These are phyloP conservation scores for Leptodactylus fuscus DNA, from an alignment of 2,113 vertebrate genomes.

Conservation along the genomic window DNA sequence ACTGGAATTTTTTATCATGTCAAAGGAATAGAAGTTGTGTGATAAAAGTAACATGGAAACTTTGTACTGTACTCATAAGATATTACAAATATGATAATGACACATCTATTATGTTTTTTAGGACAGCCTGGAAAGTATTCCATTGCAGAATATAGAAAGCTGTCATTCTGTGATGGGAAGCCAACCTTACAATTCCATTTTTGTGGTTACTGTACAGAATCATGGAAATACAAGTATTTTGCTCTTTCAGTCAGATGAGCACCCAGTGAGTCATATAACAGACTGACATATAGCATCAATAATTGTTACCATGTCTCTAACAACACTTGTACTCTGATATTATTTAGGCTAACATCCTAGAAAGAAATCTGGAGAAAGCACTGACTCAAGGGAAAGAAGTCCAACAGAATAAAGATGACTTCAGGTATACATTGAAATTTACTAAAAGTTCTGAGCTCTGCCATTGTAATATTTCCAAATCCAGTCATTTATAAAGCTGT, in stretches of 20 bases:
- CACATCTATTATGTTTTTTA: conserved; percentile 59
- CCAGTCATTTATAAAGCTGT: no score
- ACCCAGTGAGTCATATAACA: conserved; percentile 75
- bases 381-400: conserved; percentile 65
- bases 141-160: conserved; percentile 72
- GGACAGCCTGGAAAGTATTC: conserved; percentile 83
- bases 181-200: conserved; percentile 77
- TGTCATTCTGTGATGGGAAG: conserved; percentile 68
- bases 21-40: no score
- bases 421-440: conserved; percentile 56
- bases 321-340: not conserved
- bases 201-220: conserved; percentile 73
- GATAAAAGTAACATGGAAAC: not conserved
- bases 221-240: conserved; percentile 69
- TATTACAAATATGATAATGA: not conserved
- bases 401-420: conserved; percentile 18
- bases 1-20: no score
- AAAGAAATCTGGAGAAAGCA: conserved; percentile 73
- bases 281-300: not conserved
- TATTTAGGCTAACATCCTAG: conserved; percentile 79
- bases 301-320: not conserved
- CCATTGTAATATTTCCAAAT: no score
- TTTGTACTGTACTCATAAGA: not conserved
- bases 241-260: conserved; percentile 86
- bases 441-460: no score